Base-by-base conservation (phyloP, 2,113 vertebrate species). In the Leucopsar rothschildi region DNA sequence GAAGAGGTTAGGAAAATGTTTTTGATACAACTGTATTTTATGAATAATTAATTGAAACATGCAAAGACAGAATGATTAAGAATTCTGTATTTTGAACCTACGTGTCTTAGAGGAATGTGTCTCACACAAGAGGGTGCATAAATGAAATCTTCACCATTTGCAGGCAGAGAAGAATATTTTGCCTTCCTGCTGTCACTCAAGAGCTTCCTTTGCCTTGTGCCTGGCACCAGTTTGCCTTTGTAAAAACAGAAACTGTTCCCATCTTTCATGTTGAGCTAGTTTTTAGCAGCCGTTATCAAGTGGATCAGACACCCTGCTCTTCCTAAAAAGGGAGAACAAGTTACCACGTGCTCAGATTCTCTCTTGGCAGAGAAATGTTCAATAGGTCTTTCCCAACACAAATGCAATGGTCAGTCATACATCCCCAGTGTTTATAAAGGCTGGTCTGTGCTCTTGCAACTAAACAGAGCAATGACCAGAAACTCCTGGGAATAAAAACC, bases 141-240 rank as follows among this genome's bases (percentile, higher is more conserved):
- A 80, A 24, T 19, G 33, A 44, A 69, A 61, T n/a, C 50, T 53
- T 55, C 57, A 59, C 24, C 28, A 15, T 15, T 45, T 61, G 33
- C 25, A n/a, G 0, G 12, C 7, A 42, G 50, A 73, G 37, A 24
- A 15, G 20, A 61, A 2, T 39, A 37, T 72, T 89, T 92, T 87
- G 12, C 21, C 22, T 37, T 81, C 49, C 59, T 85, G 29, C 64
- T 90, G 65, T 91, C n/a, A 20, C 79, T 87, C 55, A 23, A 49
- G 49, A 87, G 61, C 49, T 90, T 75, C 42, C 85, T 96, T 90
- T 88, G 53, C 75, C 86, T 96, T 92, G 73, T 50, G 68, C 68
- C 45, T 90, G 81, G 35, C 63, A 80, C 65, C n/a, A 57, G 45
- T 56, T 80, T 42, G 33, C 79, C 78, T 81, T 83, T 80, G n/a